Conservation (phyloP, 2,113 vertebrate genomes). For the Melanotaenia duboulayi region DNA sequence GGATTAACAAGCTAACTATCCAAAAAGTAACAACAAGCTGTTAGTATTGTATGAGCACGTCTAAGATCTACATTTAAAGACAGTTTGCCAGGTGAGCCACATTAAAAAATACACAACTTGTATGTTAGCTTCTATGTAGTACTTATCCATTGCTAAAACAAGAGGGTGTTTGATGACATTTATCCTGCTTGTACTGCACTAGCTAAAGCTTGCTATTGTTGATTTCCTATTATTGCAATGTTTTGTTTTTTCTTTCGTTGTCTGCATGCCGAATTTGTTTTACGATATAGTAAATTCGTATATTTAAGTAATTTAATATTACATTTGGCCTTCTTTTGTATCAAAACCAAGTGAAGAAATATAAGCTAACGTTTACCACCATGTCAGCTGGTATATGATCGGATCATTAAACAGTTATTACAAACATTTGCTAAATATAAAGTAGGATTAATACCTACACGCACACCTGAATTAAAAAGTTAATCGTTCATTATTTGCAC, state of each 20-base stretch:
- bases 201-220: not conserved
- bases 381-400: not conserved
- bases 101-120: not conserved
- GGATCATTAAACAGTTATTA: not conserved
- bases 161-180: not conserved
- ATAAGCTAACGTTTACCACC: not conserved
- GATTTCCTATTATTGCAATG: not conserved
- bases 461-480: no score
- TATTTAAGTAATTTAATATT: not conserved
- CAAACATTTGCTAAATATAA: not conserved
- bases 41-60: slow-evolving; percentile 11
- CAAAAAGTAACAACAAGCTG: slow-evolving; percentile 31
- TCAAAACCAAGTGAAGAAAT: not conserved
- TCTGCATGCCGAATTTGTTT: not conserved
- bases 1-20: slow-evolving; percentile 20
- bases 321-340: fast-evolving
- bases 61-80: slow-evolving; percentile 3
- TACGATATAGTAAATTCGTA: not conserved
- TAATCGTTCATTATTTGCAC: no score
- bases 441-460: not conserved
- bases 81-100: slow-evolving; percentile 48
- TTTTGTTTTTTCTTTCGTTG: not conserved
- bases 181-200: not conserved
- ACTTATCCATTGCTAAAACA: no score
- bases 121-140: not conserved